These are phyloP conservation scores for Porites australiensis DNA, from an alignment of 64 coral and sea anemone species.

Conservation along the genomic window DNA sequence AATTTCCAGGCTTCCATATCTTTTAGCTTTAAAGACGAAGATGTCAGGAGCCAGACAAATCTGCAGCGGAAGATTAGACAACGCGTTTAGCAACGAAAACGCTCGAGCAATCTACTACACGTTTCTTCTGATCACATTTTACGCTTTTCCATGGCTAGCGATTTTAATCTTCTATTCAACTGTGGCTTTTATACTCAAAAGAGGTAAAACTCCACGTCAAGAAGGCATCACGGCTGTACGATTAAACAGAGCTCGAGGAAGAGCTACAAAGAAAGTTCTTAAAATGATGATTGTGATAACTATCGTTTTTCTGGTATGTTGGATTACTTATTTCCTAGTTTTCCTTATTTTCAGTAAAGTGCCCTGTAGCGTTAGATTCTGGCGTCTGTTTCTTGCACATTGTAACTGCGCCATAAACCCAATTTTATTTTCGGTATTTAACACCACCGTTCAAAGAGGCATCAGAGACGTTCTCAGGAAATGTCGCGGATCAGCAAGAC, in stretches of 20 bases:
- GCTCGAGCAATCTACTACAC: constrained; percentile 61
- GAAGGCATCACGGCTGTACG: not conserved
- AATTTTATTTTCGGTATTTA: constrained; percentile 36
- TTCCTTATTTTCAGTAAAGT: constrained; percentile 11
- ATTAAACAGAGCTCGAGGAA: not conserved
- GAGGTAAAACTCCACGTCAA: constrained; percentile 5
- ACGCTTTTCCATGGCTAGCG: constrained; percentile 31
- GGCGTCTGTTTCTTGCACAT: constrained; percentile 68
- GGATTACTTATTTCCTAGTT: constrained; percentile 65
- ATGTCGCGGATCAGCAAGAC: not conserved
- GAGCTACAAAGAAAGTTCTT: constrained; percentile 10
- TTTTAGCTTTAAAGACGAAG: constrained; percentile 17
- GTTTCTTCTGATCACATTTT: constrained; percentile 48
- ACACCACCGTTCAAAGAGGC: constrained; percentile 13
- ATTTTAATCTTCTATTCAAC: constrained; percentile 39
- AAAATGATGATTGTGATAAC: constrained; percentile 57
- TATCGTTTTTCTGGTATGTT: constrained; percentile 50
- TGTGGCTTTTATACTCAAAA: constrained; percentile 18
- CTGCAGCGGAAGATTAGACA: constrained; percentile 24
- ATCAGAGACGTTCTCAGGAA: not conserved
- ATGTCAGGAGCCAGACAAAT: not conserved
- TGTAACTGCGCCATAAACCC: constrained; percentile 68
- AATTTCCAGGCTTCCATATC: constrained; percentile 30
- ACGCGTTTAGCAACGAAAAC: constrained; percentile 26
- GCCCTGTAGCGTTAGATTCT: constrained; percentile 60